These are phyloP conservation scores for Plagiodera versicolora DNA, from an alignment of 2,888 invertebrate species.

Conservation along the genomic window DNA sequence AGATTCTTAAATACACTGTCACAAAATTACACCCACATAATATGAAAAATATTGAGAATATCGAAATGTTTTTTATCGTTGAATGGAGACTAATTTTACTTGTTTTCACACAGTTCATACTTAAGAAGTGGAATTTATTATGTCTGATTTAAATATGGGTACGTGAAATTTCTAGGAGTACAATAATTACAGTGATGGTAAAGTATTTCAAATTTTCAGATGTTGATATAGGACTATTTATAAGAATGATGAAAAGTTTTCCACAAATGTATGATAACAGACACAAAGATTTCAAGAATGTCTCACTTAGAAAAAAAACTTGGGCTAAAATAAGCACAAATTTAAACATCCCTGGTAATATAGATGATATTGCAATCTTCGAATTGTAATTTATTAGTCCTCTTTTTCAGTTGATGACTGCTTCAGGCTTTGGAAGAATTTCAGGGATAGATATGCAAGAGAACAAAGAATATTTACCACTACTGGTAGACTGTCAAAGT, in stretches of 20 bases:
- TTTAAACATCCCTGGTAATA: conserved; percentile 20
- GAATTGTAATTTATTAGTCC: neutral
- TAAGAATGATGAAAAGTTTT: conserved; percentile 22
- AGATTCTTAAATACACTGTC: neutral
- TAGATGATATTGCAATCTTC: neutral
- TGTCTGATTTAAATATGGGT: no score
- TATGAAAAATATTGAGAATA: no score
- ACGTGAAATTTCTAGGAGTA: no score
- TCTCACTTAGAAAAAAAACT: conserved; percentile 14
- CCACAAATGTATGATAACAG: conserved; percentile 19
- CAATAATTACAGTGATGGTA: neutral
- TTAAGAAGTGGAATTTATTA: no score
- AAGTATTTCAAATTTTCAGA: conserved; percentile 20
- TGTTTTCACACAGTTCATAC: no score
- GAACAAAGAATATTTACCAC: conserved; percentile 13
- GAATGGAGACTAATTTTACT: no score
- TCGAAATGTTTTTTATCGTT: no score
- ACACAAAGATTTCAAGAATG: conserved; percentile 21
- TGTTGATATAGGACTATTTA: conserved; percentile 21
- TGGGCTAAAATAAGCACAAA: conserved; percentile 20
- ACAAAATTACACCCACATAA: no score
- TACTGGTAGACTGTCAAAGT: conserved; percentile 8
- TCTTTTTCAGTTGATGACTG: conserved; percentile 20
- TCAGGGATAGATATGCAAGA: conserved; percentile 21
- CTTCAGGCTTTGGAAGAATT: conserved; percentile 22